These are phyloP conservation scores for Eupithecia vulgata DNA, from an alignment of 2,888 invertebrate genomes.

Conservation along the genomic window DNA sequence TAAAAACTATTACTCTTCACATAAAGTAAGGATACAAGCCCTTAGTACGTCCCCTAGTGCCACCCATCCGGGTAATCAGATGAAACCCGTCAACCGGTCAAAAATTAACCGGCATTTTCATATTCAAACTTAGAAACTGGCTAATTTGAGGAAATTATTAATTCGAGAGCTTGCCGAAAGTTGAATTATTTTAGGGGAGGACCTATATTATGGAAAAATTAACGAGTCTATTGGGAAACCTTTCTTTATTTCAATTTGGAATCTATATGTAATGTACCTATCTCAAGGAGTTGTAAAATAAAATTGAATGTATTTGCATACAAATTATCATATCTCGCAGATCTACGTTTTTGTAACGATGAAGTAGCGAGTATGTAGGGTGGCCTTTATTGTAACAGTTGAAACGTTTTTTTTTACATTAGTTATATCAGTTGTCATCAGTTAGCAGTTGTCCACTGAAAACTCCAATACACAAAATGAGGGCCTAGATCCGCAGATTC, in stretches of 20 bases:
- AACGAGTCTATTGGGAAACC: slow-evolving; percentile 8
- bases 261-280: too few species aligned
- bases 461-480: background rate
- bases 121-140: slow-evolving; percentile 57
- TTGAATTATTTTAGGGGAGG: slow-evolving; percentile 28
- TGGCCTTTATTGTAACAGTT: background rate
- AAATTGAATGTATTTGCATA: background rate
- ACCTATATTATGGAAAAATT: slow-evolving; percentile 21
- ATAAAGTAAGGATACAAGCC: background rate
- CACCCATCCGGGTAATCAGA: slow-evolving; percentile 66
- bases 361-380: background rate
- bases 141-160: slow-evolving; percentile 44
- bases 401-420: background rate
- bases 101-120: slow-evolving; percentile 64
- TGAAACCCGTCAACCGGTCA: slow-evolving; percentile 65
- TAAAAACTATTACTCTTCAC: background rate
- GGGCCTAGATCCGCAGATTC: background rate
- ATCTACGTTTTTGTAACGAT: background rate
- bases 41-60: slow-evolving; percentile 31
- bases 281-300: background rate
- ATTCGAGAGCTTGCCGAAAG: slow-evolving; percentile 40
- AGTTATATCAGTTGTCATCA: too few species aligned
- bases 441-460: background rate
- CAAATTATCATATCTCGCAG: background rate
- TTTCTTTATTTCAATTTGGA: background rate